Percentiles rank a stretch among this genome's conserved stretches.
phyloP scores from a whole-genome alignment of 2,797 vertebrate species.

The Acrossocheilus wenchowensis region DNA sequence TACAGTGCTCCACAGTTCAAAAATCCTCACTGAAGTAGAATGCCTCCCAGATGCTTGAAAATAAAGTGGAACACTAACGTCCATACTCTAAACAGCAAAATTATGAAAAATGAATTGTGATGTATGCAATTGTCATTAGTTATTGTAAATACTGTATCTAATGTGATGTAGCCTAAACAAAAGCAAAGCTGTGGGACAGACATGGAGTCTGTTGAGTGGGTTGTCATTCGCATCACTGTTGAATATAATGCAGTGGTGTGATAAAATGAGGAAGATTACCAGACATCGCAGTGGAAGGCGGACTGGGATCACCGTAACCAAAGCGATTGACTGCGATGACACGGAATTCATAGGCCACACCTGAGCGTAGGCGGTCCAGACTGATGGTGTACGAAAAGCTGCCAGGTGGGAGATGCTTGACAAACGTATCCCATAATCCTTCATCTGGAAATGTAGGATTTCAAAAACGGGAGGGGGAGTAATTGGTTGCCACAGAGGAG shows the following conservation, averaged over 20 bases:
- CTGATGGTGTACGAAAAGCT: slow-evolving; percentile 86
- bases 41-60: not conserved
- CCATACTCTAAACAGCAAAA: not conserved
- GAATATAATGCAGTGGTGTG: not conserved
- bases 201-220: not conserved
- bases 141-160: not conserved
- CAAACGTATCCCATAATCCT: slow-evolving; percentile 94
- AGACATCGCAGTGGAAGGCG: slow-evolving; percentile 86
- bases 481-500: slow-evolving; percentile 16
- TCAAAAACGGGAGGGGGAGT: not conserved
- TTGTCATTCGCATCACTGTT: not conserved
- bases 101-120: not conserved
- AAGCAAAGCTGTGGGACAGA: not conserved
- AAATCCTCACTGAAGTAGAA: not conserved
- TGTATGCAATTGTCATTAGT: not conserved
- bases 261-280: slow-evolving; percentile 75
- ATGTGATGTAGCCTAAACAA: not conserved
- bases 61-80: not conserved
- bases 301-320: slow-evolving; percentile 92
- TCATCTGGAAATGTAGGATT: slow-evolving; percentile 80
- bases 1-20: not conserved
- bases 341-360: slow-evolving; percentile 94
- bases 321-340: slow-evolving; percentile 90
- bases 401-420: slow-evolving; percentile 84
- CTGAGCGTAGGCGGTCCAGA: slow-evolving; percentile 87